A percentile compares a stretch with the other conserved stretches of the same genome.
Conservation (phyloP, 2,797 vertebrate species). For the Helicolenus hilgendorfi region DNA sequence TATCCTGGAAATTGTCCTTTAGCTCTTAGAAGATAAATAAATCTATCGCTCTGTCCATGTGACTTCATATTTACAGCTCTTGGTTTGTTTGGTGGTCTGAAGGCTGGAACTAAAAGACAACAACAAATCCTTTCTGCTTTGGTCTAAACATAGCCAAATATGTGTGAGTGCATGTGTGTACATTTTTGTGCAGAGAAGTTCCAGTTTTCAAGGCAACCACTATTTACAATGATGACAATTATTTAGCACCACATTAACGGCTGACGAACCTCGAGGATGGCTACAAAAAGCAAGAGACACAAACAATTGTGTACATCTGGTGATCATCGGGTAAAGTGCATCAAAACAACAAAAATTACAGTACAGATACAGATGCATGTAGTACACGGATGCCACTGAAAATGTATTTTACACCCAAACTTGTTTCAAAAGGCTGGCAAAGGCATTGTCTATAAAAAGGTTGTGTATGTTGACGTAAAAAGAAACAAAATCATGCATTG, state of each 20-base stretch:
- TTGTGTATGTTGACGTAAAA: not conserved
- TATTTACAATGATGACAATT: not conserved
- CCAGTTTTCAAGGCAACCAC: not conserved
- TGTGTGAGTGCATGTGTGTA: not conserved
- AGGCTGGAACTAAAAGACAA: not conserved
- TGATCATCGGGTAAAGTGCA: too few relatives aligned
- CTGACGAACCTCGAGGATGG: too few relatives aligned
- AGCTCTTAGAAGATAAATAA: slow-evolving; percentile 21
- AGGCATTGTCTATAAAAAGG: not conserved
- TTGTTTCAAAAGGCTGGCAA: not conserved
- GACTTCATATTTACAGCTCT: not conserved
- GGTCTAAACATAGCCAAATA: not conserved
- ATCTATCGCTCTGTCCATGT: not conserved
- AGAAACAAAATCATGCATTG: slow-evolving; percentile 1
- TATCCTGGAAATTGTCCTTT: not conserved
- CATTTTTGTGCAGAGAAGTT: not conserved
- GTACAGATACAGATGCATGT: not conserved
- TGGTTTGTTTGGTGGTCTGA: slow-evolving; percentile 5
- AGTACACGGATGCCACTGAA: not conserved
- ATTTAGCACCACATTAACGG: not conserved
- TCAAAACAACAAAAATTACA: slow-evolving; percentile 1
- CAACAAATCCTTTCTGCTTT: not conserved
- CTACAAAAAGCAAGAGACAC: too few relatives aligned
- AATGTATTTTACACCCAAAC: slow-evolving; percentile 7
- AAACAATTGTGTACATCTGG: too few relatives aligned